Base-by-base conservation (phyloP, 2,888 invertebrate genomes). In the Acleris literana region DNA sequence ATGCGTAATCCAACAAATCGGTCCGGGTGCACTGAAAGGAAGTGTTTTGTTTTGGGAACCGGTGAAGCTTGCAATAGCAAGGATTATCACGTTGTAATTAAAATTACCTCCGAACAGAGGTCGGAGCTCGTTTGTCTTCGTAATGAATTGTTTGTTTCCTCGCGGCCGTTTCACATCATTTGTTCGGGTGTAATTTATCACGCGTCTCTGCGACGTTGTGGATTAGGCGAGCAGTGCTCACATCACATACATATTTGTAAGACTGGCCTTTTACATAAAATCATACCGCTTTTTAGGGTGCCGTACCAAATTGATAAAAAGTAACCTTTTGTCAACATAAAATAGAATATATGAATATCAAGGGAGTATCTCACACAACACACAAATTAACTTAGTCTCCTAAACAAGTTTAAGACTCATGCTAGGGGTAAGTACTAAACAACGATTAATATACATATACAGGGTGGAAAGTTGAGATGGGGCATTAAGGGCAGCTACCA, bases 81-180 rank as follows among this genome's bases (percentile, higher is more conserved):
- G 73, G 72, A 77, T 78, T 77, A 78, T 76, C 73, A 74, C 78
- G 80, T 79, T 78, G 81, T 82, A 84, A 87, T 87, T 85, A 82
- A 84, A 86, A 82, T 76, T 76, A 78, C 74, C 77, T 79, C 73
- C 75, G 72, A 80, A 81, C 79, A 76, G 73, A 72, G 72, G 72
- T 70, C 69, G 68, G 68, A 60, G 64, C 79, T 80, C 85, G 80
- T 86, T 85, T 82, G 84, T 87, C 87, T 84, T 82, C 80, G 78
- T 86, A 86, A 89, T 82, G 87, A 88, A 88, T 88, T 85, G 82
- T 86, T 86, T 86, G 87, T 89, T 88, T 86, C 85, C 83, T 79
- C 77, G 72, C 78, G 74, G 74, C 76, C 76, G 79, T 79, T 80
- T 75, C 80, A 76, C 77, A 85, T 87, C 85, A 88, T 89, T 87